These are phyloP conservation scores for Spea hammondii DNA, from an alignment of 2,797 vertebrate species.

Conservation along the genomic window DNA sequence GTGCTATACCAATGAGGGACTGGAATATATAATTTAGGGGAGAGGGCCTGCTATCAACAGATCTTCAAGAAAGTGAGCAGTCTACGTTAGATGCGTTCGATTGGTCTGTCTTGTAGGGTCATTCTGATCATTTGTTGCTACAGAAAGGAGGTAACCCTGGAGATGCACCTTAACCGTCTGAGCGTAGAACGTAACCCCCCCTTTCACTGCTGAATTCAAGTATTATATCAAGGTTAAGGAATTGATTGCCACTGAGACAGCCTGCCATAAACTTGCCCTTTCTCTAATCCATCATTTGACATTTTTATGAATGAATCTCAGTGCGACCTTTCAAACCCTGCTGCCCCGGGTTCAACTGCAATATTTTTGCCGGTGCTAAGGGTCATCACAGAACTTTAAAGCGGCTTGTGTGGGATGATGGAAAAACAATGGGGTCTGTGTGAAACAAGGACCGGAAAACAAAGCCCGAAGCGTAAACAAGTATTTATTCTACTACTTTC, in stretches of 20 bases:
- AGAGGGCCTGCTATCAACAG: no score
- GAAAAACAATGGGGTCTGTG: neutral
- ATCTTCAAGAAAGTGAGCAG: no score
- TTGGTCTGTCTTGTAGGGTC: no score
- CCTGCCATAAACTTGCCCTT: neutral
- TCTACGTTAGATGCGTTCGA: no score
- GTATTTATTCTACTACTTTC: neutral
- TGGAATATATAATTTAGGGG: no score
- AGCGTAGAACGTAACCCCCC: neutral
- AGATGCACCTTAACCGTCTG: neutral
- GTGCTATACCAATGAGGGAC: no score
- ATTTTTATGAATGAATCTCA: neutral
- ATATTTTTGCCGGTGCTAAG: neutral
- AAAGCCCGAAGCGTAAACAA: neutral
- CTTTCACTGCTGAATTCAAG: neutral
- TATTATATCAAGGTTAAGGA: slow-evolving; percentile 18
- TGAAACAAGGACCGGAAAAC: neutral
- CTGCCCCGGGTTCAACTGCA: neutral
- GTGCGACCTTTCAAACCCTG: neutral
- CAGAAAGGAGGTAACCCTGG: no score
- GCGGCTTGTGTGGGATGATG: neutral
- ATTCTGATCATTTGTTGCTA: no score
- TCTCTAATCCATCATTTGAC: slow-evolving; percentile 14
- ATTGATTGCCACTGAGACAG: slow-evolving; percentile 14
- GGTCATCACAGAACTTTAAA: neutral